Percentiles rank a stretch among this genome's conserved stretches.
These are phyloP conservation scores for Adela reaumurella DNA, from an alignment of 2,888 invertebrate species.

Conservation along the genomic window DNA sequence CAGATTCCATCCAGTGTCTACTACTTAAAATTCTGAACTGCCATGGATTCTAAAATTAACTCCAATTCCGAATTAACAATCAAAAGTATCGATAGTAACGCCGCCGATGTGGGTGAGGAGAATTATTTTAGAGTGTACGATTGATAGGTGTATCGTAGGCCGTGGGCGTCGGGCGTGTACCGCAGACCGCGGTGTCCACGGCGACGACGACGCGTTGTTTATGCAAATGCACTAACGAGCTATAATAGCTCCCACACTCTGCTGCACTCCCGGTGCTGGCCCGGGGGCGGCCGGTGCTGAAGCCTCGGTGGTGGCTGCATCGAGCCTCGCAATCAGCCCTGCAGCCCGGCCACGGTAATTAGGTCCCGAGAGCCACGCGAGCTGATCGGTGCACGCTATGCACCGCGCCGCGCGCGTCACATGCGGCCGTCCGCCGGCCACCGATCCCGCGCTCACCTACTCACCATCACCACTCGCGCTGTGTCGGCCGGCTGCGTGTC, in stretches of 20 bases:
- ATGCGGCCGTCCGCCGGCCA: conserved; percentile 27
- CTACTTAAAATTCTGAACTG: too few relatives aligned
- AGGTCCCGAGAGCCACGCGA: conserved; percentile 41
- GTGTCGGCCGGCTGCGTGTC: too few relatives aligned
- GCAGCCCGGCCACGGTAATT: conserved; percentile 44
- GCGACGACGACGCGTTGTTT: conserved; percentile 26
- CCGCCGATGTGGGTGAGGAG: too few relatives aligned
- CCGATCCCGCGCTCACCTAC: neutral
- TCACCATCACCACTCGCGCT: too few relatives aligned
- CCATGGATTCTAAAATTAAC: too few relatives aligned
- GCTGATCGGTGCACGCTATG: conserved; percentile 20
- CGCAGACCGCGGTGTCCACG: conserved; percentile 10
- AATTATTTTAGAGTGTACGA: conserved; percentile 38
- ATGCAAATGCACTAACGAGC: conserved; percentile 55
- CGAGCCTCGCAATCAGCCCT: neutral
- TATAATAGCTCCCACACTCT: conserved; percentile 26
- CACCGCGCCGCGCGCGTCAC: conserved; percentile 19
- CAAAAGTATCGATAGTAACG: too few relatives aligned
- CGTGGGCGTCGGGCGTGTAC: conserved; percentile 32
- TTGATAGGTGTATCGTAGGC: conserved; percentile 38
- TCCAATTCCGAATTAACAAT: too few relatives aligned
- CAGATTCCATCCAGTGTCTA: too few relatives aligned
- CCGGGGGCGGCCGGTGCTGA: conserved; percentile 9
- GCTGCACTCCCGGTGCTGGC: conserved; percentile 14
- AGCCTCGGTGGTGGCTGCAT: conserved; percentile 23